Evolutionary conservation across 2,888 invertebrate genomes (phyloP), one percentile per base, ranked within the genome.

Genomic region (Hypolimnas misippus): DNA sequence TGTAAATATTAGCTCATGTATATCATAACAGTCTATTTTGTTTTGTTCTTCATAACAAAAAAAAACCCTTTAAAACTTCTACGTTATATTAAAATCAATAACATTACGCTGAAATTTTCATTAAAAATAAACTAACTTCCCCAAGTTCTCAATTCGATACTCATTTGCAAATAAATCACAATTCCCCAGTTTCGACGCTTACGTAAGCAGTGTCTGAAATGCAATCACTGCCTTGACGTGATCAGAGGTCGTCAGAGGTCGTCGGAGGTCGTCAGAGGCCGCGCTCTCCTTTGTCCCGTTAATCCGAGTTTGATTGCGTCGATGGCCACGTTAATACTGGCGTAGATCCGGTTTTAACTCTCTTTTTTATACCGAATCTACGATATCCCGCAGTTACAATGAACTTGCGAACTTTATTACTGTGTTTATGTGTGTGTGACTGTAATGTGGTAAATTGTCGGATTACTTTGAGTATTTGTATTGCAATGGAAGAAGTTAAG

Each of bases 301-400:
- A 74, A 76, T 73, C 75, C 74, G 63, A 50, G 65, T 76, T 76
- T 76, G 76, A 76, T 76, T 76, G 76, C 75, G 66, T 56, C 68
- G 64, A 64, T 66, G 59, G 63, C 53, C 67, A 66, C 67, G 70
- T 70, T 70, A 70, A 70, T 65, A 57, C 62, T 52, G 44, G 46
- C 5, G 50, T 10, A 14, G 56, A 62, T 44, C 51, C 44, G 33
- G 16, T 40, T 25, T 33, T 44, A 16, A 21, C 42, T 57, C 44
- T n/a, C 49, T 49, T 29, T 49, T 49, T 49, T 25, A 7, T 8
- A 49, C 25, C 3, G 25, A 8, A 14, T 14, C 19, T 29, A 42
- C 25, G 29, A 12, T 46, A 25, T n/a, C 25, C 4, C 25, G 25
- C 3, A 29, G 49, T 29, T 29, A n/a, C 19, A 10, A 21, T 21